Evolutionary conservation across 2,797 vertebrate genomes (phyloP).

Genomic region (Phrynocephalus vlangalii): DNA sequence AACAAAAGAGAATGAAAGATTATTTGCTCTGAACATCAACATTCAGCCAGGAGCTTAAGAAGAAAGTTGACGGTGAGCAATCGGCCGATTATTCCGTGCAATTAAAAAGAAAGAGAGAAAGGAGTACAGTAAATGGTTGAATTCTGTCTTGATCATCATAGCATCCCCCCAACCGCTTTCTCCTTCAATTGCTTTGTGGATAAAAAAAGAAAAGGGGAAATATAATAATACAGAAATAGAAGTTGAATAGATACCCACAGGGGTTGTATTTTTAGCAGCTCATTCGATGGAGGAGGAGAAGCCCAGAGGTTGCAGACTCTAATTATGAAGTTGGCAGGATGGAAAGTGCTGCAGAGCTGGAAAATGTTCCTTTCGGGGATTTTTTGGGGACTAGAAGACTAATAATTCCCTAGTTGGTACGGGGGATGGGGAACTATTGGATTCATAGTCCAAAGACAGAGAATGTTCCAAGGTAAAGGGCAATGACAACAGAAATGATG

Average conservation of each 20-base stretch:
- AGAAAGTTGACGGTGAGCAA: neutral
- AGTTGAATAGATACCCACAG: conserved; percentile 76
- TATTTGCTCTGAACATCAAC: neutral
- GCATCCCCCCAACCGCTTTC: conserved; percentile 57
- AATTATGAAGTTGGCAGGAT: conserved; percentile 72
- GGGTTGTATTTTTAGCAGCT: conserved; percentile 82
- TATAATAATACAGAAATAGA: conserved; percentile 78
- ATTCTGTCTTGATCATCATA: conserved; percentile 72
- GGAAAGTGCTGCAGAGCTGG: conserved; percentile 63
- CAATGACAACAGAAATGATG: too few species aligned
- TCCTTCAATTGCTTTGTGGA: conserved; percentile 79
- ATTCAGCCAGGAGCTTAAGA: neutral
- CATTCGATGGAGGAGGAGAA: conserved; percentile 74
- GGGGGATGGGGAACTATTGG: too few species aligned
- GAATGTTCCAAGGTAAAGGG: too few species aligned
- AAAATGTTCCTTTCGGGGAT: neutral
- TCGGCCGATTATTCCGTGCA: conserved; percentile 71
- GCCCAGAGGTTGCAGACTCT: conserved; percentile 76
- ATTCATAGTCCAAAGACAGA: too few species aligned
- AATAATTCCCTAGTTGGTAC: too few species aligned
- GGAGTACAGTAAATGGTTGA: conserved; percentile 56
- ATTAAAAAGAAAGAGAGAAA: conserved; percentile 67
- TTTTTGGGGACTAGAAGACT: too few species aligned
- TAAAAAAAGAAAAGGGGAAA: conserved; percentile 14
- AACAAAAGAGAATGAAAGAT: conserved; percentile 39